phyloP scores from a whole-genome alignment of 1,140 invertebrate species.

The Tetramorium parvispinum region DNA sequence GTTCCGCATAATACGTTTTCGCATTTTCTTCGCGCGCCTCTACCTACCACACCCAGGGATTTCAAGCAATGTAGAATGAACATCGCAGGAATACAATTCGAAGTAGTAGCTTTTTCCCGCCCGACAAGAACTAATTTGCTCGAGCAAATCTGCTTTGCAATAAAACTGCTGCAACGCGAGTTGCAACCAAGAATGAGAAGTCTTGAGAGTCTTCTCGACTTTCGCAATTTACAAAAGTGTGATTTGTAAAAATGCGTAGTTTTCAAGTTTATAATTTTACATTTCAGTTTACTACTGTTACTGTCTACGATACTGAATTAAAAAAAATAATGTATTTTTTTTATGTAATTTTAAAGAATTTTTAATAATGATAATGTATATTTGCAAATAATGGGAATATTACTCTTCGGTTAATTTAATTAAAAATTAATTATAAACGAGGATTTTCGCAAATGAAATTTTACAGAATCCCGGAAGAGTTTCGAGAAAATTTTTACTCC shows the following conservation, averaged over 20 bases:
- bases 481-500: neutral
- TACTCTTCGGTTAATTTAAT: neutral
- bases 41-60: neutral
- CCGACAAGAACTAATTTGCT: slow-evolving; percentile 35
- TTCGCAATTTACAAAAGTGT: neutral
- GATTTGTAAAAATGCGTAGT: neutral
- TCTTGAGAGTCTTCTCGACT: neutral
- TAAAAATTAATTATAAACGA: neutral
- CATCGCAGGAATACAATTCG: slow-evolving; percentile 24
- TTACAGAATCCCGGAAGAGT: neutral
- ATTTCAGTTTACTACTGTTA: neutral
- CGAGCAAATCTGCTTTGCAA: slow-evolving; percentile 23
- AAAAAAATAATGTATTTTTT: too few relatives aligned
- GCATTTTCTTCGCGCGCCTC: slow-evolving; percentile 22
- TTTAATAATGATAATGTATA: neutral
- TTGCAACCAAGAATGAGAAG: neutral
- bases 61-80: slow-evolving; percentile 20
- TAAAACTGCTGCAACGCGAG: slow-evolving; percentile 10
- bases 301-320: too few relatives aligned
- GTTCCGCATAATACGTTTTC: slow-evolving; percentile 17
- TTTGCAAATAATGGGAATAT: neutral
- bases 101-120: slow-evolving; percentile 29
- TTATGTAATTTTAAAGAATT: too few relatives aligned
- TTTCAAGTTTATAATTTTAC: neutral
- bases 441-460: neutral